Base-by-base conservation (phyloP, 2,888 invertebrate species). In the Pterostichus madidus region DNA sequence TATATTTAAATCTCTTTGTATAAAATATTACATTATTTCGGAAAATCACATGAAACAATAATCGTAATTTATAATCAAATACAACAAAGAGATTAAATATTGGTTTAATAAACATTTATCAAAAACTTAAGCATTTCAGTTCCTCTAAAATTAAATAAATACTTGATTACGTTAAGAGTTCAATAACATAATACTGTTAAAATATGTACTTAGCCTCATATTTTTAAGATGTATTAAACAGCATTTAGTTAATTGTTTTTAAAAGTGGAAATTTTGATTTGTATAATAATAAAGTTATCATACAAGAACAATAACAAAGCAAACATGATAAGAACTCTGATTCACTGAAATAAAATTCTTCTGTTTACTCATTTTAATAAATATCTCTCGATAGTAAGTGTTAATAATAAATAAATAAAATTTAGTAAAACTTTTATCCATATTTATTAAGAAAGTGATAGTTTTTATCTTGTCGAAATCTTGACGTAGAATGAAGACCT, bases 271-370 rank as follows among this genome's bases (percentile, higher is more conserved):
- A 56, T 56, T 17, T 56, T 17, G 49, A 49, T n/a, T 49, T 39
- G 13, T 35, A 17, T 64, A 64, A 71, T 11, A 71, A 71, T 46
- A 39, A 15, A 68, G 15, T 71, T 71, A 44, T 71, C 68, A 13
- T 8, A 11, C 59, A 44, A 77, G 59, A 59, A 77, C 77, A 77
- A 77, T 77, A 77, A 77, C 11, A 24, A 13, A 59, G 17, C 59
- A 77, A 77, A 77, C 44, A 77, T 44, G 77, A 77, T 77, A 77
- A 77, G 56, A 44, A 46, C 13, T 35, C 56, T 77, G 77, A 77
- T 49, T 77, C 56, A 77, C 24, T 39, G 24, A 59, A 73, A 44
- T 17, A 59, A 76, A 44, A 59, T 77, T 24, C 24, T 77, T 17
- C 56, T 77, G 56, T 77, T 59, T 77, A 77, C 24, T 59, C 44